Evolutionary conservation across 2,797 vertebrate genomes (phyloP).

Genomic region (Silurus aristotelis): DNA sequence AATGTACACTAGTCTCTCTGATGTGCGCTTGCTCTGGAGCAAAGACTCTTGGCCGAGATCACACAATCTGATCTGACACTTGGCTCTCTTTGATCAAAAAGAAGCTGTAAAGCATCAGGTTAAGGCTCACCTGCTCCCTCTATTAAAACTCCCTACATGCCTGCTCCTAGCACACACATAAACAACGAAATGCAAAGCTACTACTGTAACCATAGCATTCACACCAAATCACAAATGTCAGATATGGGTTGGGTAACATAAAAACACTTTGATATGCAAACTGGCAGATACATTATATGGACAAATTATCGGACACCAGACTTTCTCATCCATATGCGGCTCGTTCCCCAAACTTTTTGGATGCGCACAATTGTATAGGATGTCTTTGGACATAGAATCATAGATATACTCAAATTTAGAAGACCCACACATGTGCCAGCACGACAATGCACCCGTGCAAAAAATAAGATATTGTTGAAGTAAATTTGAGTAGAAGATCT

Average conservation of each 20-base stretch:
- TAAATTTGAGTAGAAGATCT: no score
- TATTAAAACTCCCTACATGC: slow-evolving; percentile 36
- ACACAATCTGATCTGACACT: slow-evolving; percentile 44
- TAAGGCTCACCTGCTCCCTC: slow-evolving; percentile 48
- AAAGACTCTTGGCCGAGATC: slow-evolving; percentile 46
- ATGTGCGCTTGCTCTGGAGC: slow-evolving; percentile 28
- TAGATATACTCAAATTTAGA: no score
- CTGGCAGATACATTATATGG: no score
- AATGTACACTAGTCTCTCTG: slow-evolving; percentile 29
- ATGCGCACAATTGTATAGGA: no score
- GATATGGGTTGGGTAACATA: neutral
- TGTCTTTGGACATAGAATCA: no score
- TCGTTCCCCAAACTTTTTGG: no score
- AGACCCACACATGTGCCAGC: no score
- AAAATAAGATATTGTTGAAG: no score
- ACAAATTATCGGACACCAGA: no score
- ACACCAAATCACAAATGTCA: slow-evolving; percentile 6
- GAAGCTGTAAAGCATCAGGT: slow-evolving; percentile 42
- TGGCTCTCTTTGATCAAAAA: slow-evolving; percentile 51
- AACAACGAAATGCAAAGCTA: slow-evolving; percentile 14
- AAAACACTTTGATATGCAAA: neutral
- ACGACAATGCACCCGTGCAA: no score
- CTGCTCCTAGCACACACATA: slow-evolving; percentile 18
- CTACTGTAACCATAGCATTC: neutral
- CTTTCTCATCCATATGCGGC: no score